phyloP scores from a whole-genome alignment of 2,113 vertebrate species.

The Chloropsis hardwickii region DNA sequence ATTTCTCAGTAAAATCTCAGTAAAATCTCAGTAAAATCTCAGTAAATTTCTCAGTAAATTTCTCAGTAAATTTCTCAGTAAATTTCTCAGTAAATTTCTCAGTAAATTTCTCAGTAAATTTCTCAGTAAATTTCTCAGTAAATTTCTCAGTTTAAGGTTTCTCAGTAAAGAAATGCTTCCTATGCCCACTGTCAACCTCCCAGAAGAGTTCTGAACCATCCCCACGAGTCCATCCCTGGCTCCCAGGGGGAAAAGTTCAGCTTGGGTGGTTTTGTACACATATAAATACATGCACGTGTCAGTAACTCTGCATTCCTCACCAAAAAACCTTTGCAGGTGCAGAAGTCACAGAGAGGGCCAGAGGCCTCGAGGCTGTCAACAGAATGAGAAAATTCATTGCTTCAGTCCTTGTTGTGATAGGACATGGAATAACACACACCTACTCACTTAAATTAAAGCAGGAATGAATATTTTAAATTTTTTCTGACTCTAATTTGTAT shows the following conservation, averaged over 20 bases:
- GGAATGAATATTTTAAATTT: too few species aligned
- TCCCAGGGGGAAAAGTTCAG: background rate
- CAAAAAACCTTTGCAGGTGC: background rate
- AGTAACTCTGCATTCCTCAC: background rate
- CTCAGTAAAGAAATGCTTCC: background rate
- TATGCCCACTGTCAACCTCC: background rate
- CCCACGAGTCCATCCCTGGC: fast-evolving
- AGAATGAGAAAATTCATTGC: background rate
- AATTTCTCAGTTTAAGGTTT: background rate
- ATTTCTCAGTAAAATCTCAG: background rate
- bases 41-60: background rate
- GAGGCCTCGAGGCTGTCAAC: background rate
- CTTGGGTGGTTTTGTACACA: too few species aligned
- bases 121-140: background rate
- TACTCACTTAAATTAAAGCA: too few species aligned
- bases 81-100: background rate
- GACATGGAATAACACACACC: too few species aligned
- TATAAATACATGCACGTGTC: fast-evolving
- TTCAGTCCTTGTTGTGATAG: too few species aligned
- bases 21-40: too few species aligned
- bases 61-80: background rate
- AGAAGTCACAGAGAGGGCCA: background rate
- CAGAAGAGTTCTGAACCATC: background rate
- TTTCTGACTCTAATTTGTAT: too few species aligned
- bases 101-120: too few species aligned